Evolutionary conservation across 2,113 vertebrate genomes (phyloP).

Genomic region (Dryoscopus gambensis): DNA sequence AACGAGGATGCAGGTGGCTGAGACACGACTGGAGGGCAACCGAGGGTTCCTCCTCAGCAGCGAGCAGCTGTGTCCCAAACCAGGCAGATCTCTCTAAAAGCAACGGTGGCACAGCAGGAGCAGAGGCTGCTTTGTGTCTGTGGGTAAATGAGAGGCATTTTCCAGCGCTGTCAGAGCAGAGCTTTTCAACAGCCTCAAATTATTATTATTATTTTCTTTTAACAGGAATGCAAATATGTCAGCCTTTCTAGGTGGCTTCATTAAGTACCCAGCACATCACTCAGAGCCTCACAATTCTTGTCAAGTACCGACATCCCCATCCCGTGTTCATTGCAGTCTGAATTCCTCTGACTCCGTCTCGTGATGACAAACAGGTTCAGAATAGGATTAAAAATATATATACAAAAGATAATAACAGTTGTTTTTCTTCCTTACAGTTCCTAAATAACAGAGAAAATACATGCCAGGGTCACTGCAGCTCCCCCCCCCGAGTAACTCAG

Average conservation of each 20-base stretch:
- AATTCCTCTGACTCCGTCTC: background rate
- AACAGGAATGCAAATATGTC: constrained; percentile 18
- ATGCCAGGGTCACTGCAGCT: background rate
- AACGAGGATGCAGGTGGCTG: background rate
- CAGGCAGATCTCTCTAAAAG: background rate
- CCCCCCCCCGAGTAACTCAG: background rate
- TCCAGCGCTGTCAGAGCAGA: background rate
- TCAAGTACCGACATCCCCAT: background rate
- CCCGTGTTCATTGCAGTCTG: background rate
- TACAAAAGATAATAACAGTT: background rate
- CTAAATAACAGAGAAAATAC: background rate
- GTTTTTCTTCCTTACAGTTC: background rate
- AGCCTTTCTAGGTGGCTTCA: constrained; percentile 29
- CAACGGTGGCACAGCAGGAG: background rate
- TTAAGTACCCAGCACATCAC: constrained; percentile 40
- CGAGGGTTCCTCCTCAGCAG: background rate
- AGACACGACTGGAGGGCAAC: rapidly evolving
- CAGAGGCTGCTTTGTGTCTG: background rate
- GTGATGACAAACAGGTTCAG: background rate
- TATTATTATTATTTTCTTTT: constrained; percentile 45
- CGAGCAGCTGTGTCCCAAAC: background rate
- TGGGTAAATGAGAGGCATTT: background rate
- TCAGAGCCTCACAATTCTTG: constrained; percentile 9
- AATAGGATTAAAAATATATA: background rate
- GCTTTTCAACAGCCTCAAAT: constrained; percentile 48